Evolutionary conservation across 1,140 invertebrate species (phyloP).

Genomic region (Andricus grossulariae): DNA sequence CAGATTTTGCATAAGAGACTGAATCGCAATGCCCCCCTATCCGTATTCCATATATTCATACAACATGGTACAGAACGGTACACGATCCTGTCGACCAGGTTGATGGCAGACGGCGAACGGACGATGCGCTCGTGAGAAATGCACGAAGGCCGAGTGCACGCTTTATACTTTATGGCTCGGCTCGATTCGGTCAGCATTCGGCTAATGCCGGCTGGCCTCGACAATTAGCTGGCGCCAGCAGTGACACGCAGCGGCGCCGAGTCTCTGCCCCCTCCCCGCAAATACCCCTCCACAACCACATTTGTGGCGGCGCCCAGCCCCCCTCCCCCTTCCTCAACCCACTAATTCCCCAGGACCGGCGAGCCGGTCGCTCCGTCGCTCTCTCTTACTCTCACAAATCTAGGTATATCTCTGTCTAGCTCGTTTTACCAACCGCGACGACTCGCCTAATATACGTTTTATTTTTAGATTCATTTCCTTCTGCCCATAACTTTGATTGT

Average conservation of each 20-base stretch:
- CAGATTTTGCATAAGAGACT: too few species aligned
- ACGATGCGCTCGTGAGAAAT: not conserved
- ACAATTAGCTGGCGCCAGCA: constrained; percentile 73
- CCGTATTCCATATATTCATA: not conserved
- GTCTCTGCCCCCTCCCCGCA: constrained; percentile 43
- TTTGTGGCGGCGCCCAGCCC: constrained; percentile 39
- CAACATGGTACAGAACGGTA: not conserved
- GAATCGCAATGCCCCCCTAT: too few species aligned
- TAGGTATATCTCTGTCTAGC: constrained; percentile 25
- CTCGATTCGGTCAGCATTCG: constrained; percentile 64
- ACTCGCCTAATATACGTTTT: constrained; percentile 62
- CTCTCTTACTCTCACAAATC: constrained; percentile 33
- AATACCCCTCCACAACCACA: constrained; percentile 1
- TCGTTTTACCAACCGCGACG: constrained; percentile 37
- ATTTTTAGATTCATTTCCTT: constrained; percentile 68
- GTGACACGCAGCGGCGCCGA: constrained; percentile 70
- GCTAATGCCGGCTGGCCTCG: constrained; percentile 71
- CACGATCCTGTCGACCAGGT: not conserved
- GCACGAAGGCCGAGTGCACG: not conserved
- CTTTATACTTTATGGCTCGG: constrained; percentile 39
- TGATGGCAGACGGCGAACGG: not conserved
- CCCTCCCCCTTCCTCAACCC: constrained; percentile 12
- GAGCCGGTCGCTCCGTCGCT: constrained; percentile 4
- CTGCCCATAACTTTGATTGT: constrained; percentile 60
- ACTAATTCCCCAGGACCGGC: constrained; percentile 2